Conservation (phyloP, 1,140 invertebrate genomes). For the Drosophila melanica region DNA sequence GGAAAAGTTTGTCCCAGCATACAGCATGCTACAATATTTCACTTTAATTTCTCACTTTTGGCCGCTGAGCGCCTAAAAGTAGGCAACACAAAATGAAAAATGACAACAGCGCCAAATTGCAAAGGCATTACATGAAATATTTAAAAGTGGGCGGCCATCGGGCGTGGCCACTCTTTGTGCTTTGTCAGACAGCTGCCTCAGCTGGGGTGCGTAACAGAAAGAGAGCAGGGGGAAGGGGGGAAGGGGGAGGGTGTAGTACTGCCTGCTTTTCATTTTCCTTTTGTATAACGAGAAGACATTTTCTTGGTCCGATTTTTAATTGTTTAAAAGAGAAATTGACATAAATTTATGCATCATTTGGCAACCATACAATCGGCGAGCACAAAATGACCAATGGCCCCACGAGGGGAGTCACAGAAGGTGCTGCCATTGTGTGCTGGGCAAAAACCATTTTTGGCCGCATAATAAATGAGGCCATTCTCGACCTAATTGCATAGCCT, state of each 20-base stretch:
- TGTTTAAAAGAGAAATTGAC: conserved; percentile 50
- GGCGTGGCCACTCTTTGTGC: conserved; percentile 7
- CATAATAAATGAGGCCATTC: conserved; percentile 49
- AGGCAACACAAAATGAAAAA: conserved; percentile 59
- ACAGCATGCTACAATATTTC: conserved; percentile 57
- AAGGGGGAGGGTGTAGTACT: too few relatives aligned
- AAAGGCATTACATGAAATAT: conserved; percentile 76
- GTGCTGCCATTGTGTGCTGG: conserved; percentile 24
- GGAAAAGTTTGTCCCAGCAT: not conserved
- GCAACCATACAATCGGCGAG: conserved; percentile 23
- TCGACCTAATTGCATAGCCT: conserved; percentile 38
- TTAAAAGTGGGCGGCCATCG: conserved; percentile 26
- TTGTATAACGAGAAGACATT: conserved; percentile 10
- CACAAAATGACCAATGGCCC: conserved; percentile 30
- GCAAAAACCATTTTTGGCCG: conserved; percentile 25
- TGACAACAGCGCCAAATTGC: conserved; percentile 70
- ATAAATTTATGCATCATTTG: conserved; percentile 59
- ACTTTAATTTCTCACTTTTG: conserved; percentile 64
- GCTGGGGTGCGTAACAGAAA: not conserved
- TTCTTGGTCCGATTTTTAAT: conserved; percentile 39
- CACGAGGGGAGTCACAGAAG: not conserved
- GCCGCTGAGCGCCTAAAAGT: conserved; percentile 15
- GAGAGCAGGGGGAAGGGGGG: too few relatives aligned
- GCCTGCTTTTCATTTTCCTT: conserved; percentile 36
- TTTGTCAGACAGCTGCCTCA: not conserved